Conservation (phyloP, 2,888 invertebrate genomes). For the Cheilosia vernalis region DNA sequence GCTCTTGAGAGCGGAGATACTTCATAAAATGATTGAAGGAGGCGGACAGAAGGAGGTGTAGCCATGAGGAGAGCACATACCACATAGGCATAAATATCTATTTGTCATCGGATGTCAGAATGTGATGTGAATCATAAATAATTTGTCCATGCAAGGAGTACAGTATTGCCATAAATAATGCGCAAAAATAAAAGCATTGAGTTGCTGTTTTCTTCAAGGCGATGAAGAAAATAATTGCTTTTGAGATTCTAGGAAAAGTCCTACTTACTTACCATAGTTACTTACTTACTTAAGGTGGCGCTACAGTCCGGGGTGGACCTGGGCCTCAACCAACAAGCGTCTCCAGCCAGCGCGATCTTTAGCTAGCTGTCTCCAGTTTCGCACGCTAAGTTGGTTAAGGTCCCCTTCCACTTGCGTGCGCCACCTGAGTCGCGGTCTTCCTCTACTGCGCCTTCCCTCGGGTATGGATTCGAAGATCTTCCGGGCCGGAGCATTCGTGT, state of each 20-base stretch:
- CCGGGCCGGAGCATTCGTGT: too few relatives aligned
- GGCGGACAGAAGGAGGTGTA: background rate
- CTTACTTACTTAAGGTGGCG: too few relatives aligned
- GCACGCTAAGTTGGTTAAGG: too few relatives aligned
- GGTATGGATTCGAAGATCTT: too few relatives aligned
- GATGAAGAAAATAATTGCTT: background rate
- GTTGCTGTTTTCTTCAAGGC: background rate
- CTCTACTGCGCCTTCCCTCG: too few relatives aligned
- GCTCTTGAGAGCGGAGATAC: constrained; percentile 42
- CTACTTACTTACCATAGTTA: background rate
- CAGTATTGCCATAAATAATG: constrained; percentile 53
- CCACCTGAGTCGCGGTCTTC: too few relatives aligned
- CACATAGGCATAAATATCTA: constrained; percentile 16
- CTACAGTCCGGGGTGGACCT: too few relatives aligned
- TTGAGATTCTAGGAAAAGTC: background rate
- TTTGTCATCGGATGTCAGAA: constrained; percentile 69
- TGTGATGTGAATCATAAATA: constrained; percentile 73
- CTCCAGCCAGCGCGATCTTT: too few relatives aligned
- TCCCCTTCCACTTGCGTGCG: too few relatives aligned
- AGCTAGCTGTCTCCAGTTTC: too few relatives aligned
- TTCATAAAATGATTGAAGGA: constrained; percentile 29
- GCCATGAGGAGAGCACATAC: too few relatives aligned
- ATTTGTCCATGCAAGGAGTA: constrained; percentile 52
- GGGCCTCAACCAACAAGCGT: too few relatives aligned
- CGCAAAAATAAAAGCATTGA: background rate